Percentiles rank a stretch among this genome's conserved stretches.
These are phyloP conservation scores for Ornithorhynchus anatinus DNA, from an alignment of 2,113 vertebrate genomes.

Conservation along the genomic window DNA sequence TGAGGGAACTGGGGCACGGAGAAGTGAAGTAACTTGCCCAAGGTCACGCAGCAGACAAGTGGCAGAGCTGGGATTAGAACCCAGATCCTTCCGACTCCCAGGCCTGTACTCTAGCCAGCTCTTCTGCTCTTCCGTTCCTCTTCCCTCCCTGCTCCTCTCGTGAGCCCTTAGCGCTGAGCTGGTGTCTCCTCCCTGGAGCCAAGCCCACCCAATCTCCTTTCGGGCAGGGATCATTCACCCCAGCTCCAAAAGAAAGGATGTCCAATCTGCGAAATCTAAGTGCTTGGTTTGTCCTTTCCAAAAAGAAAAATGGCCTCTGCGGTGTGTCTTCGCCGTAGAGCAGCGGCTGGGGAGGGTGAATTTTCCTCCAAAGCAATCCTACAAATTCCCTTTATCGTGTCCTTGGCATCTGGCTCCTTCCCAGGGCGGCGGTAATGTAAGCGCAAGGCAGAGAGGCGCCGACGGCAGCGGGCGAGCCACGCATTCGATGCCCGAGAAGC, in stretches of 20 bases:
- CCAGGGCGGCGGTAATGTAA: neutral
- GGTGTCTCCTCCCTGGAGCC: rapidly evolving
- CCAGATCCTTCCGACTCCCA: too few species aligned
- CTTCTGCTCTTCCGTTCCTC: rapidly evolving
- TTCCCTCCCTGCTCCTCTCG: neutral
- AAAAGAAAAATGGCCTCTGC: conserved; percentile 8
- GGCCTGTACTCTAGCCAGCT: too few species aligned
- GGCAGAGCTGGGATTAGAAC: too few species aligned
- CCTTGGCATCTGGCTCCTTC: neutral
- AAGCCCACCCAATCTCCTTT: conserved; percentile 5
- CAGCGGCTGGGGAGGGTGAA: neutral
- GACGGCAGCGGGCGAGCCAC: too few species aligned
- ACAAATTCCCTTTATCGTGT: neutral
- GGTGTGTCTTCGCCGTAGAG: neutral
- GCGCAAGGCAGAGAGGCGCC: neutral
- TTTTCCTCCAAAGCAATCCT: neutral
- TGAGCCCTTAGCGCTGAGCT: neutral
- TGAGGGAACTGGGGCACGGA: too few species aligned
- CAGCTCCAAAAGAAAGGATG: conserved; percentile 51
- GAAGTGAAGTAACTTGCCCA: too few species aligned
- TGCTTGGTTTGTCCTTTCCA: conserved; percentile 49
- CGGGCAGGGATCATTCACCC: conserved; percentile 21
- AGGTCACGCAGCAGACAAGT: too few species aligned
- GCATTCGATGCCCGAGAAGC: too few species aligned
- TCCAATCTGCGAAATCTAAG: conserved; percentile 40